These are phyloP conservation scores for Cartodere bifasciata DNA, from an alignment of 2,888 invertebrate genomes.

Conservation along the genomic window DNA sequence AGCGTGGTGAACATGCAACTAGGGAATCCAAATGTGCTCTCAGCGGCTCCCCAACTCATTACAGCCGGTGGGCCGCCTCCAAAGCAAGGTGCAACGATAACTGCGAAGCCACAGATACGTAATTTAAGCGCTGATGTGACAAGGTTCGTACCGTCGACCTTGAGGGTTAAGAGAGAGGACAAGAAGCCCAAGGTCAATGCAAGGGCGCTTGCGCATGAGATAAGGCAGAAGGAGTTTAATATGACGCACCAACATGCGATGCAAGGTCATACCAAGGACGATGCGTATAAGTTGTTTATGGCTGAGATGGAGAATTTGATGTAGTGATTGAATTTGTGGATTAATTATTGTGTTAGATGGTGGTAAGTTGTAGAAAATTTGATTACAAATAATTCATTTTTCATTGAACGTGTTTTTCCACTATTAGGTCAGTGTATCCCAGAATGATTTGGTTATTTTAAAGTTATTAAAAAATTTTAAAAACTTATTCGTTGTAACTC, in stretches of 20 bases:
- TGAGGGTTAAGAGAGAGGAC: constrained; percentile 82
- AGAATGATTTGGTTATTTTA: too few species aligned
- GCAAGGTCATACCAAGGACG: constrained; percentile 70
- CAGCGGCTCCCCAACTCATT: constrained; percentile 72
- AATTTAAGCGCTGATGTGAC: constrained; percentile 91
- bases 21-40: constrained; percentile 56
- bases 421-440: too few species aligned
- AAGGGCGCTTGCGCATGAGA: constrained; percentile 40
- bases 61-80: constrained; percentile 45
- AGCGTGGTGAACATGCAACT: constrained; percentile 22
- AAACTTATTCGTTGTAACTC: too few species aligned
- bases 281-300: constrained; percentile 98
- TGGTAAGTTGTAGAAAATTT: too few species aligned
- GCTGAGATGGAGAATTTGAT: constrained; percentile 92
- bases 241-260: constrained; percentile 29
- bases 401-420: too few species aligned
- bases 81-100: constrained; percentile 60
- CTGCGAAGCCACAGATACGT: constrained; percentile 93
- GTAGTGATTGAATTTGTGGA: too few species aligned
- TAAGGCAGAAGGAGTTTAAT: constrained; percentile 38
- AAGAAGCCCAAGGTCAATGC: constrained; percentile 46
- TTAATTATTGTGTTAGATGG: too few species aligned
- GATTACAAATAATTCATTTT: too few species aligned
- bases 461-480: too few species aligned
- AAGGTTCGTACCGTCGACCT: constrained; percentile 83